Conservation (phyloP, 2,888 invertebrate species). For the Lithophane socia region DNA sequence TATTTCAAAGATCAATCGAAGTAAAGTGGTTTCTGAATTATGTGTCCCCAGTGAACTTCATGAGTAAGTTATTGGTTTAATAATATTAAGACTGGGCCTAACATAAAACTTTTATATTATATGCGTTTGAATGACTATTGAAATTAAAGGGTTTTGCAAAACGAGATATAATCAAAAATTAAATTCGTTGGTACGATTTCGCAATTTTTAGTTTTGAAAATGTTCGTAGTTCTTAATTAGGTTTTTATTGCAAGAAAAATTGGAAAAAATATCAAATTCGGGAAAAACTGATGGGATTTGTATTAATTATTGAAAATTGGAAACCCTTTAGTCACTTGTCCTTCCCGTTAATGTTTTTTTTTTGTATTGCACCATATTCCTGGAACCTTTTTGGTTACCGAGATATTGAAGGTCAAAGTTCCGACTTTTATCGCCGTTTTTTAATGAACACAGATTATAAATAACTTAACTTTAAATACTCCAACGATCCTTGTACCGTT, state of each 20-base stretch:
- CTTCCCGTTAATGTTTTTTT: too few species aligned
- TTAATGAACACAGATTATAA: too few species aligned
- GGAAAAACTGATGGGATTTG: too few species aligned
- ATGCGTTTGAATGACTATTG: neutral
- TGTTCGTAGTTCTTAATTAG: neutral
- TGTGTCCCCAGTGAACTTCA: conserved; percentile 28
- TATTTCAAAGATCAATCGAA: conserved; percentile 40
- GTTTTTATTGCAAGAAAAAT: neutral
- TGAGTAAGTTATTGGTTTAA: conserved; percentile 2
- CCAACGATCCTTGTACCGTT: too few species aligned
- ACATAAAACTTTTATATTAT: neutral
- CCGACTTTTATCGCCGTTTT: too few species aligned
- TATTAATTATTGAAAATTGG: too few species aligned
- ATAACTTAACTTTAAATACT: too few species aligned
- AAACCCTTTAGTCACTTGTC: too few species aligned
- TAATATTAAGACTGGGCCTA: neutral
- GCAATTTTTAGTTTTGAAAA: neutral
- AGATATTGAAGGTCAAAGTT: too few species aligned
- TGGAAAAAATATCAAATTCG: too few species aligned
- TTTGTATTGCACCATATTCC: too few species aligned
- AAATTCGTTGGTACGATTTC: neutral
- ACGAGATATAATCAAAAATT: neutral
- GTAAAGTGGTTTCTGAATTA: conserved; percentile 46
- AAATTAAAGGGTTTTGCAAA: neutral
- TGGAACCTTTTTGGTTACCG: too few species aligned